A percentile compares a stretch with the other conserved stretches of the same genome.
These are phyloP conservation scores for Gastracanthus pulcherrimus DNA, from an alignment of 2,888 invertebrate species.

Conservation along the genomic window DNA sequence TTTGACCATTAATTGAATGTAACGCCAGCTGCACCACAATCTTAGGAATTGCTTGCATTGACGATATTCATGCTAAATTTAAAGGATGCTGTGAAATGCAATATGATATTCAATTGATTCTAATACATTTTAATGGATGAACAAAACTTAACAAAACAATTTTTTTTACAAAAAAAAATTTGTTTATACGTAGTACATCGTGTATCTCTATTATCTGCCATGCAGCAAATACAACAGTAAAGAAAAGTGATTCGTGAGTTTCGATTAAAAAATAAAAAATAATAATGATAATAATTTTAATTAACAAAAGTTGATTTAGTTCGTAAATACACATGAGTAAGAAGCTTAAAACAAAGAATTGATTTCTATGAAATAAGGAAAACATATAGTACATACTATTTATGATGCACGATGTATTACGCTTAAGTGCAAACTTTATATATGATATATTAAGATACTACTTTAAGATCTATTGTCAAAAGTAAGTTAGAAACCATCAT, in stretches of 20 bases:
- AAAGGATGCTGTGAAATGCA: conserved; percentile 54
- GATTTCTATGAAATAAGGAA: neutral
- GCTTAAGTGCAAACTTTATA: conserved; percentile 45
- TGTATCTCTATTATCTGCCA: conserved; percentile 25
- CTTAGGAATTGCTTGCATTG: conserved; percentile 32
- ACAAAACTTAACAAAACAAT: conserved; percentile 54
- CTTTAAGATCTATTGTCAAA: neutral
- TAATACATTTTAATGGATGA: conserved; percentile 43
- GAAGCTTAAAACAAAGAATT: neutral
- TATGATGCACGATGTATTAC: conserved; percentile 47
- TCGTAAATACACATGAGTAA: neutral
- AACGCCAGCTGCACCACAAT: conserved; percentile 32
- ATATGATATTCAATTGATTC: conserved; percentile 51
- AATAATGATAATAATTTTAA: neutral
- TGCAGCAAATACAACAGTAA: neutral
- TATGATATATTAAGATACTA: conserved; percentile 12
- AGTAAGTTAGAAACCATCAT: neutral
- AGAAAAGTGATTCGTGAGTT: neutral
- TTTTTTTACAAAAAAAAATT: conserved; percentile 39
- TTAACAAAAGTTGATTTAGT: neutral
- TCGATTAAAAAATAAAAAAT: neutral
- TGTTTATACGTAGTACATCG: conserved; percentile 43
- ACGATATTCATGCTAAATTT: conserved; percentile 32
- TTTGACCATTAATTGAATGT: conserved; percentile 11
- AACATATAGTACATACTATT: too few relatives aligned